These are phyloP conservation scores for Amblyraja radiata DNA, from an alignment of 2,797 vertebrate genomes.

Conservation along the genomic window DNA sequence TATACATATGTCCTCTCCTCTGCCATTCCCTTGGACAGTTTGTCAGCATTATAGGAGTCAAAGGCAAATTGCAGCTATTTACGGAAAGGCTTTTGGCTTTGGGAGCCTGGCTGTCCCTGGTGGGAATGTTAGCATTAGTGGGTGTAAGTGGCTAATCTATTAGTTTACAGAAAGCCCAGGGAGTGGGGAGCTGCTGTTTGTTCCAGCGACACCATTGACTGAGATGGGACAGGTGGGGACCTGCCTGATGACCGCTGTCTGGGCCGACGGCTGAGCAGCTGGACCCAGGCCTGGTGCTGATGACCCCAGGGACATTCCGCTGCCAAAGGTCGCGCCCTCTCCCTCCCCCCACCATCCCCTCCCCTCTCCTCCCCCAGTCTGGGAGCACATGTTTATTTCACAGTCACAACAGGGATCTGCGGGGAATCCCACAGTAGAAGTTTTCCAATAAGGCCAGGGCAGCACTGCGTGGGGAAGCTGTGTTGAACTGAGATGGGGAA, in stretches of 20 bases:
- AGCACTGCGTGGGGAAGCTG: not conserved
- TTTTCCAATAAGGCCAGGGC: not conserved
- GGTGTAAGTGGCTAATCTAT: not conserved
- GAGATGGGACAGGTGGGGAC: not conserved
- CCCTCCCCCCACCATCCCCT: not conserved
- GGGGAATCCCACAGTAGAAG: not conserved
- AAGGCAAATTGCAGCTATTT: not conserved
- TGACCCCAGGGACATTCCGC: not conserved
- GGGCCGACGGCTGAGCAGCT: not conserved
- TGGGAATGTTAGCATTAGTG: not conserved
- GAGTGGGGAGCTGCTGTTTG: not conserved
- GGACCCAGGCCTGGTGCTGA: not conserved
- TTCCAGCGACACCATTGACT: not conserved
- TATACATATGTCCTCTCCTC: no score
- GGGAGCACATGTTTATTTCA: not conserved
- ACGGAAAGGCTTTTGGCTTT: not conserved
- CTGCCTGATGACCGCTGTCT: not conserved
- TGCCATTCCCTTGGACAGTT: not conserved
- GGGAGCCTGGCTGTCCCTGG: not conserved
- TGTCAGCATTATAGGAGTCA: no score
- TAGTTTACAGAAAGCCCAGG: not conserved
- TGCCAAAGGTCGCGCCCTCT: not conserved
- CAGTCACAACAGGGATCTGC: not conserved
- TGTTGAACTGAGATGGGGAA: not conserved
- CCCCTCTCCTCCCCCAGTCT: not conserved